Percentiles rank a stretch among this genome's conserved stretches.
Conservation (phyloP, 2,888 invertebrate species). For the Drosophila macrothrix region DNA sequence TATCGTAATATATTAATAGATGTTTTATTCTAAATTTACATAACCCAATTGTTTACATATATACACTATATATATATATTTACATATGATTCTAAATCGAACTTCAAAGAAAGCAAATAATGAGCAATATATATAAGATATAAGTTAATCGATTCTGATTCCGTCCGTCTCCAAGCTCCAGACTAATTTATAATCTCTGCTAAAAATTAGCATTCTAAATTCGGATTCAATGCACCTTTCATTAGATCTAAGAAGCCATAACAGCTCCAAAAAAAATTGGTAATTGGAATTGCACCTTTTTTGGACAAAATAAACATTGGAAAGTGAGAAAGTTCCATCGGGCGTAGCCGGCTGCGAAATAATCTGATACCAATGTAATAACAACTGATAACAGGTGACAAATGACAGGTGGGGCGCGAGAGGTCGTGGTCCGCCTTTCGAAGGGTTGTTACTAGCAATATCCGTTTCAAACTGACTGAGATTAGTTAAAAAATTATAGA, state of each 20-base stretch:
- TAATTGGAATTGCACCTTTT: neutral
- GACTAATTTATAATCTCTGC: neutral
- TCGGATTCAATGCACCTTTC: neutral
- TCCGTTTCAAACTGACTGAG: neutral
- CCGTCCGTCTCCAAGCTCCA: neutral
- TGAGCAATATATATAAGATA: neutral
- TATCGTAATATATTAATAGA: conserved; percentile 1
- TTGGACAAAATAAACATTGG: neutral
- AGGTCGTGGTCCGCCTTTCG: neutral
- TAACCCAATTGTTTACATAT: neutral
- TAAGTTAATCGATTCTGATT: neutral
- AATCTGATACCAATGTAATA: no score
- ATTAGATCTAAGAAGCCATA: neutral
- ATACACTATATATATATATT: neutral
- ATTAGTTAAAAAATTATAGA: neutral
- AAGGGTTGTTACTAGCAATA: neutral
- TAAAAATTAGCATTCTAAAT: neutral
- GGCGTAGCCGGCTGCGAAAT: neutral
- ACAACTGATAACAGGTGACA: neutral
- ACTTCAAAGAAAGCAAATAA: neutral
- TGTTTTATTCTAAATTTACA: neutral
- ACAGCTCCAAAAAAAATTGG: neutral
- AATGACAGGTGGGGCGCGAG: neutral
- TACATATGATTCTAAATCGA: neutral
- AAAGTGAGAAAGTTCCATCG: neutral